Evolutionary conservation across 2,797 vertebrate species (phyloP).

Genomic region (Characodon lateralis): DNA sequence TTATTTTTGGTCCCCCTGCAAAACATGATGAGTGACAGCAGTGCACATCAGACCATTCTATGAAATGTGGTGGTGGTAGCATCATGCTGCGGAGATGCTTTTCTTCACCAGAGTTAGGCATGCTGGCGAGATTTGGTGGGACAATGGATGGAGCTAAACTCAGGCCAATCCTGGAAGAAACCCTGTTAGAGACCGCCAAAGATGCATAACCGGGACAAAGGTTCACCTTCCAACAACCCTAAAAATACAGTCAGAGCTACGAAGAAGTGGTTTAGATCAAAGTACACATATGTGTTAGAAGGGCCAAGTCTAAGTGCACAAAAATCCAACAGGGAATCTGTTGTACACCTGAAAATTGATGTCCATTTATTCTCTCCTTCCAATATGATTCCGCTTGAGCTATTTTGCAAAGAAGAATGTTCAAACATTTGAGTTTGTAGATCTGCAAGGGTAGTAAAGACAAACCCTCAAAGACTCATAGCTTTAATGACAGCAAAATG

Average conservation of each 20-base stretch:
- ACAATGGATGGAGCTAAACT: neutral
- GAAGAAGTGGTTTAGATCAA: neutral
- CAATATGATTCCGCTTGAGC: neutral
- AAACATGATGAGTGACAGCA: no score
- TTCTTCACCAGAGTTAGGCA: neutral
- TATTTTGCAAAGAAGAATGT: neutral
- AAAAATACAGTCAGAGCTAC: neutral
- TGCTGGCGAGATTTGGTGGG: neutral
- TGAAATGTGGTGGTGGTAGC: neutral
- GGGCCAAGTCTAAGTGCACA: no score
- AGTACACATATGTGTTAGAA: neutral
- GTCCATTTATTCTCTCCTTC: neutral
- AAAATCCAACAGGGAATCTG: neutral
- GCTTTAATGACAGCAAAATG: no score
- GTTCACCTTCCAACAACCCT: neutral
- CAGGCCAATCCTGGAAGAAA: neutral
- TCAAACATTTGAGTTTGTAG: neutral
- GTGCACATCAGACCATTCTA: neutral
- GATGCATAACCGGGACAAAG: neutral
- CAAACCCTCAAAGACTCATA: no score
- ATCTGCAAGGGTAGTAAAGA: neutral
- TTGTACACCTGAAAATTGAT: neutral
- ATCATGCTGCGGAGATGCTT: neutral
- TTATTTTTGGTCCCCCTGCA: no score
- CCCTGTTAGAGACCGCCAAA: neutral